phyloP scores from a whole-genome alignment of 2,797 vertebrate genomes.

The Eupleurogrammus muticus region DNA sequence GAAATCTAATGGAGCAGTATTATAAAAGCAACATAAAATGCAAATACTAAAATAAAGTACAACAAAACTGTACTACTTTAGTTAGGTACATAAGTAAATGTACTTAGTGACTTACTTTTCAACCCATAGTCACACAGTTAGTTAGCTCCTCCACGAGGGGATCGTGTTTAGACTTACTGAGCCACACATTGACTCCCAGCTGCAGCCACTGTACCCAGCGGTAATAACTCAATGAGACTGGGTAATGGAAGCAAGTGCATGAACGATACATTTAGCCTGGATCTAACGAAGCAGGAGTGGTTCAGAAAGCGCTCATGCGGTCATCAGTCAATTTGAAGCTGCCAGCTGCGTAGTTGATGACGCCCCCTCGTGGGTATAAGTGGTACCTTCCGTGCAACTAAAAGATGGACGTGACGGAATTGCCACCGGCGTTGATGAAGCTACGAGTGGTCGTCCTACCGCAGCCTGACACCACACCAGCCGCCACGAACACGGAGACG shows the following conservation, averaged over 20 bases:
- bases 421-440: conserved; percentile 38
- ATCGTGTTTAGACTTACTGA: conserved; percentile 31
- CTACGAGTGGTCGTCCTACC: conserved; percentile 25
- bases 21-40: no score
- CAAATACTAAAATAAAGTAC: no score
- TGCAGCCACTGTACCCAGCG: not conserved
- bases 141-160: not conserved
- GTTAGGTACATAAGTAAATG: no score
- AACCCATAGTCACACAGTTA: conserved; percentile 3
- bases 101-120: no score
- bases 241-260: conserved; percentile 2
- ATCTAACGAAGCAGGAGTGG: not conserved
- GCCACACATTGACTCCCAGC: conserved; percentile 19
- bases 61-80: no score
- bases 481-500: conserved; percentile 27
- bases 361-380: conserved; percentile 67
- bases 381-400: conserved; percentile 16
- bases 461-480: conserved; percentile 30
- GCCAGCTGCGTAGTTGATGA: conserved; percentile 36
- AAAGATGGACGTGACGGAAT: conserved; percentile 28
- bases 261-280: conserved; percentile 8
- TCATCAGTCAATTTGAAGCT: conserved; percentile 3
- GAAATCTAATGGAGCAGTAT: no score
- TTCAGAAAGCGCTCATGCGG: not conserved
- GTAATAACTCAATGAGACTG: not conserved